Conservation (phyloP, 2,888 invertebrate species). For the Ormyrus thymus region DNA sequence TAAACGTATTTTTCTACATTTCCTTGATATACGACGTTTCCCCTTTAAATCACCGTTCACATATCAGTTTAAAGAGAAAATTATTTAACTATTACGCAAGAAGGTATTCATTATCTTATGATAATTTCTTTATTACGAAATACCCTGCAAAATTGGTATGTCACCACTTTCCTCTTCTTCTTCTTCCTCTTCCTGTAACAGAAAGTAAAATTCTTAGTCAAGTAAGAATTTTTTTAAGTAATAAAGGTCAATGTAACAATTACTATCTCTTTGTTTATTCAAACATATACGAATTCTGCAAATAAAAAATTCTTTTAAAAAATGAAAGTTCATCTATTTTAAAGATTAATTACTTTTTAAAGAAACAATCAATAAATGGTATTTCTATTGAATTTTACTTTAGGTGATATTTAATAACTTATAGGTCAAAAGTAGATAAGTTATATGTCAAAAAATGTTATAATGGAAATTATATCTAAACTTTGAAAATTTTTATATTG, state of each 20-base stretch:
- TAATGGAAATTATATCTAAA: too few relatives aligned
- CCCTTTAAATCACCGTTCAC: conserved; percentile 32
- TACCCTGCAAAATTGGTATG: conserved; percentile 71
- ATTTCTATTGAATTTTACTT: too few relatives aligned
- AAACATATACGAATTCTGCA: background rate
- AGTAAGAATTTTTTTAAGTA: background rate
- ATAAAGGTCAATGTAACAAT: background rate
- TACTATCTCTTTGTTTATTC: background rate
- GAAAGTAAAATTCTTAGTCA: background rate
- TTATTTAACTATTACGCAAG: conserved; percentile 42
- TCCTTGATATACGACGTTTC: conserved; percentile 25
- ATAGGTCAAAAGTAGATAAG: too few relatives aligned
- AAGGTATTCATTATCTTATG: conserved; percentile 13
- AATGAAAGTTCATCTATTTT: background rate
- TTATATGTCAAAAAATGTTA: too few relatives aligned
- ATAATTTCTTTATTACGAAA: conserved; percentile 70
- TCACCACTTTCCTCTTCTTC: conserved; percentile 75
- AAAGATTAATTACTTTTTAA: background rate
- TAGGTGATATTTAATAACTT: too few relatives aligned
- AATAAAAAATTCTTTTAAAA: background rate
- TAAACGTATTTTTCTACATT: too few relatives aligned
- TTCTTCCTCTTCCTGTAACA: conserved; percentile 72
- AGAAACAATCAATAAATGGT: background rate
- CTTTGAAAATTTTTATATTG: too few relatives aligned
- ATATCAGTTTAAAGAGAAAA: conserved; percentile 27